A percentile compares a stretch with the other conserved stretches of the same genome.
Conservation (phyloP, 2,888 invertebrate genomes). For the Drosophila lacicola region DNA sequence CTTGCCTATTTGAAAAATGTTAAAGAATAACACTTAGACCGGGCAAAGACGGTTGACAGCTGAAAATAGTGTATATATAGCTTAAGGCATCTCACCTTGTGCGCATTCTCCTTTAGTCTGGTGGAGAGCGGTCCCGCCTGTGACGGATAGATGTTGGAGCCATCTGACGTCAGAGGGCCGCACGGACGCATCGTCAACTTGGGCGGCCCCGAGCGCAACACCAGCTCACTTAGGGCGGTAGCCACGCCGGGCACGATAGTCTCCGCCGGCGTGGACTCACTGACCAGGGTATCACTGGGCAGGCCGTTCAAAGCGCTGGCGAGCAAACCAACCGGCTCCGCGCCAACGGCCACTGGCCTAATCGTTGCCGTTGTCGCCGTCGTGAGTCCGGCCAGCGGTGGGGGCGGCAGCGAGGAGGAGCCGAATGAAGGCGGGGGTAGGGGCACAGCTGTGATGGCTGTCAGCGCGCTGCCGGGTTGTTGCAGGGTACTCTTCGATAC, state of each 20-base stretch:
- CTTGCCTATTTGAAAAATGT: too few relatives aligned
- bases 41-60: neutral
- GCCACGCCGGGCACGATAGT: conserved; percentile 74
- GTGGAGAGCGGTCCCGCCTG: conserved; percentile 87
- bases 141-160: conserved; percentile 85
- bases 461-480: conserved; percentile 6
- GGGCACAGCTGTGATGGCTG: conserved; percentile 24
- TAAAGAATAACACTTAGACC: too few relatives aligned
- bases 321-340: conserved; percentile 33
- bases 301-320: conserved; percentile 62
- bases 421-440: conserved; percentile 25
- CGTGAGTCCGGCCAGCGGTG: conserved; percentile 79
- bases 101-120: conserved; percentile 87
- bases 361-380: conserved; percentile 20
- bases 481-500: conserved; percentile 77
- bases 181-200: conserved; percentile 85
- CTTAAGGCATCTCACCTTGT: conserved; percentile 85
- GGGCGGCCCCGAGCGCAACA: conserved; percentile 84
- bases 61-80: neutral
- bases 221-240: conserved; percentile 79
- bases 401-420: conserved; percentile 49
- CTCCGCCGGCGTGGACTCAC: conserved; percentile 42
- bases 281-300: conserved; percentile 42
- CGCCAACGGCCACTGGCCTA: conserved; percentile 3
- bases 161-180: conserved; percentile 85